phyloP scores from a whole-genome alignment of 1,140 invertebrate genomes.

The Aphelinus atriplicis region DNA sequence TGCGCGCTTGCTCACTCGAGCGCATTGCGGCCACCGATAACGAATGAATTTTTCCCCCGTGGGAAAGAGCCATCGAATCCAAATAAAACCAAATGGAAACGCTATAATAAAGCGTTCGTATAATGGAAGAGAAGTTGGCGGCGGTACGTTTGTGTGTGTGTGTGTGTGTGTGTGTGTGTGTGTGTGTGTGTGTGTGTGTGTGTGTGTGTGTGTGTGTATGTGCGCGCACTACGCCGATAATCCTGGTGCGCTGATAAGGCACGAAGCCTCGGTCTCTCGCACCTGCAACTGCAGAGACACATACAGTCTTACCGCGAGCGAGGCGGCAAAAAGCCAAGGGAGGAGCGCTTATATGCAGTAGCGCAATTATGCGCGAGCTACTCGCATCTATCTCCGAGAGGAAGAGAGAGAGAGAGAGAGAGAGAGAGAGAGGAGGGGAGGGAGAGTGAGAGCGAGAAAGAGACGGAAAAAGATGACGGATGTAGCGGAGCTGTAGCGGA shows the following conservation, averaged over 20 bases:
- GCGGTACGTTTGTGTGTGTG: no score
- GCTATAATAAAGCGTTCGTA: background rate
- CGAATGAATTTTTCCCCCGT: conserved; percentile 27
- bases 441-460: background rate
- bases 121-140: background rate
- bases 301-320: background rate
- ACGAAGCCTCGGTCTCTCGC: background rate
- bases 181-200: no score
- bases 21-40: conserved; percentile 2
- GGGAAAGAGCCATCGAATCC: conserved; percentile 16
- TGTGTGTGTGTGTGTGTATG: background rate
- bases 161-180: no score
- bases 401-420: background rate
- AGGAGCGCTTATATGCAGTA: conserved; percentile 44
- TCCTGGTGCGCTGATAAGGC: conserved; percentile 26
- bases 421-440: no score
- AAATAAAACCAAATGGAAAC: conserved; percentile 9
- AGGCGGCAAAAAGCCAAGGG: conserved; percentile 29
- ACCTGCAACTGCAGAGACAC: background rate
- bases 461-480: conserved; percentile 61
- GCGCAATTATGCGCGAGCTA: conserved; percentile 47
- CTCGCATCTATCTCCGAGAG: no score
- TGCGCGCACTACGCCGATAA: conserved; percentile 18
- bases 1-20: background rate
- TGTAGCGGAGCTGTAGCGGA: conserved; percentile 41